Base-by-base conservation (phyloP, 2,113 vertebrate species). In the Neodontobutis hainanensis region DNA sequence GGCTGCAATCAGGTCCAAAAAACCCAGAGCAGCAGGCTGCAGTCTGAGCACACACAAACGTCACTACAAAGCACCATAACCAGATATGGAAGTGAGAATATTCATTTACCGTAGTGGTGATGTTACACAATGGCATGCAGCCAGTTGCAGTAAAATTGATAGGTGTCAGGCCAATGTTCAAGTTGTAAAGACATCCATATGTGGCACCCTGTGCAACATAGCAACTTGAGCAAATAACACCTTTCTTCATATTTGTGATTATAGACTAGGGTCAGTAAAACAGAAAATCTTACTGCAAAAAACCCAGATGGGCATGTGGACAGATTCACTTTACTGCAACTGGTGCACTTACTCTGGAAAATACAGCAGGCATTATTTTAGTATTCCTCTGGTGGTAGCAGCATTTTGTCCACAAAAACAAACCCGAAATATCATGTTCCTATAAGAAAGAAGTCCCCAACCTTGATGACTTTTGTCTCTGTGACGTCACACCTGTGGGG, bases 11-110 rank as follows among this genome's bases (percentile, higher is more conserved):
- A 9, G 90, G 85, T 32, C 97, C 96, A 0, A 93, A 97, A 89
- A 98, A 99, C 0, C 97, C 97, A 83, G 85, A 91, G 82, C 96
- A 99, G 70, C 97, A 98, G 0, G 82, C 87, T 0, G 88, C 88
- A 32, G 89, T 90, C 97, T 99, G 57, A 78, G 46, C 2, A 50
- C 11, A 62, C 5, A 58, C 52, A n/a, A 55, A 36, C 8, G 12
- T 36, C 11, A 27, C 10, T 32, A 11, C 2, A 46, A 70, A 6
- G 32, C 4, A 59, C 16, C 32, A 47, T 34, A 44, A 61, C 73
- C 4, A 43, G 36, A 52, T 9, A 42, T 38, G 16, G 11, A 16
- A 6, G 5, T 27, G 4, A 34, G 11, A 8, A 11, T 65, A n/a
- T 60, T 12, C 16, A 42, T 42, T 32, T 70, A 95, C 92, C 74